These are phyloP conservation scores for Crematogaster levior DNA, from an alignment of 2,888 invertebrate species.

Conservation along the genomic window DNA sequence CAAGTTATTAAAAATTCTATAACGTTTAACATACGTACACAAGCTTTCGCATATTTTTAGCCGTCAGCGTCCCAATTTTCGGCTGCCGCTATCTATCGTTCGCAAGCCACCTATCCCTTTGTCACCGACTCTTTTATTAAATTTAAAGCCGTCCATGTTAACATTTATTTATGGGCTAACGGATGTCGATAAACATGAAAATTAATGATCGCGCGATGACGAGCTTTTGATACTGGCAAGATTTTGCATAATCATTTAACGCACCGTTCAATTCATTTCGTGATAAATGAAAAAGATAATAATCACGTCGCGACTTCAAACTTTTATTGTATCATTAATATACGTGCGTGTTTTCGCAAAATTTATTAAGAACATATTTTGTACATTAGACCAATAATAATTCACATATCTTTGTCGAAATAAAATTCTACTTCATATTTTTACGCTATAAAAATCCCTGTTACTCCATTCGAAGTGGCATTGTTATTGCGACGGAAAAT, in stretches of 20 bases:
- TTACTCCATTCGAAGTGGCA: background rate
- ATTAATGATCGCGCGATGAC: conserved; percentile 49
- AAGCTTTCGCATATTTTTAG: conserved; percentile 23
- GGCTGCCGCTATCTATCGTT: conserved; percentile 19
- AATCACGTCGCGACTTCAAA: conserved; percentile 23
- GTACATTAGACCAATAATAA: background rate
- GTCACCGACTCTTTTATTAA: conserved; percentile 43
- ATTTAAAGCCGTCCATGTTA: conserved; percentile 38
- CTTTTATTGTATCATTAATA: background rate
- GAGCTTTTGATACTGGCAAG: conserved; percentile 16
- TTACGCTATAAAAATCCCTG: background rate
- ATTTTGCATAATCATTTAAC: conserved; percentile 28
- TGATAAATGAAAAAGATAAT: conserved; percentile 17
- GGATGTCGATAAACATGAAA: conserved; percentile 46
- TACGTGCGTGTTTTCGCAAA: background rate
- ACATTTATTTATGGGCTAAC: conserved; percentile 48
- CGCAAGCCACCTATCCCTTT: conserved; percentile 24
- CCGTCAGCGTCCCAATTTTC: conserved; percentile 31
- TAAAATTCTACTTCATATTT: background rate
- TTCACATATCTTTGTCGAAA: background rate
- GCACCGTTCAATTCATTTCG: conserved; percentile 22
- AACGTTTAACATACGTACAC: conserved; percentile 15
- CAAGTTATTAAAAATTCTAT: conserved; percentile 19
- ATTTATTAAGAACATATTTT: conserved; percentile 6
- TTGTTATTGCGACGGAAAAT: conserved; percentile 4